A percentile compares a stretch with the other conserved stretches of the same genome.
phyloP scores from a whole-genome alignment of 1,140 invertebrate species.

The Xylocopa sonorina region DNA sequence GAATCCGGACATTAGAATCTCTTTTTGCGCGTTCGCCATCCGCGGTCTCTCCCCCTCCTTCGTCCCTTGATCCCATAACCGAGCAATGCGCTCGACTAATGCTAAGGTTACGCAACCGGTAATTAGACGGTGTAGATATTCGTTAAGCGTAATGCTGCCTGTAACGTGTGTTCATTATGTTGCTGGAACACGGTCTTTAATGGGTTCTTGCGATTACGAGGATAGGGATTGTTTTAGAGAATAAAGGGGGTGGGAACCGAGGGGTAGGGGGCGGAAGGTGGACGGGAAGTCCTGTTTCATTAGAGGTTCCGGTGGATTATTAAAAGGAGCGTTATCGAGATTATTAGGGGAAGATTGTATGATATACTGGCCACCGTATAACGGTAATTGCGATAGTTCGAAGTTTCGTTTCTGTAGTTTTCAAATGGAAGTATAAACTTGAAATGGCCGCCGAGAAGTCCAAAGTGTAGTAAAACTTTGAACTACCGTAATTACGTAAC shows the following conservation, averaged over 20 bases:
- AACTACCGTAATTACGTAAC: not conserved
- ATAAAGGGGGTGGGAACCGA: too few species aligned
- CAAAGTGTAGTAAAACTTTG: not conserved
- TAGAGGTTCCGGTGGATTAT: not conserved
- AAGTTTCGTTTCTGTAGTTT: too few species aligned
- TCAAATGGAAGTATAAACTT: not conserved
- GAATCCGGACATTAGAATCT: constrained; percentile 20
- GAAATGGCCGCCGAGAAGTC: not conserved
- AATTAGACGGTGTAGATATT: constrained; percentile 28
- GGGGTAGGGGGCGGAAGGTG: too few species aligned
- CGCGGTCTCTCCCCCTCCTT: not conserved
- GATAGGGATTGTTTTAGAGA: not conserved
- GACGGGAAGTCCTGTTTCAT: not conserved
- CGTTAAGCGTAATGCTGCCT: constrained; percentile 22
- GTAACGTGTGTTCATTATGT: constrained; percentile 19
- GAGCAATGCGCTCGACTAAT: not conserved
- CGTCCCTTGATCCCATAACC: not conserved
- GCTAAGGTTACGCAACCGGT: constrained; percentile 15
- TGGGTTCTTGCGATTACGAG: not conserved
- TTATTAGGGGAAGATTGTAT: not conserved
- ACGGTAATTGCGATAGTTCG: not conserved
- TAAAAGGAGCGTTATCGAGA: not conserved
- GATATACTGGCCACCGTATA: too few species aligned
- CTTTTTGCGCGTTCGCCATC: constrained; percentile 38
- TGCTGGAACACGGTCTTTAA: not conserved